Conservation (phyloP, 37 sponge, comb jelly and placozoan genomes). For the Ianthella basta region DNA sequence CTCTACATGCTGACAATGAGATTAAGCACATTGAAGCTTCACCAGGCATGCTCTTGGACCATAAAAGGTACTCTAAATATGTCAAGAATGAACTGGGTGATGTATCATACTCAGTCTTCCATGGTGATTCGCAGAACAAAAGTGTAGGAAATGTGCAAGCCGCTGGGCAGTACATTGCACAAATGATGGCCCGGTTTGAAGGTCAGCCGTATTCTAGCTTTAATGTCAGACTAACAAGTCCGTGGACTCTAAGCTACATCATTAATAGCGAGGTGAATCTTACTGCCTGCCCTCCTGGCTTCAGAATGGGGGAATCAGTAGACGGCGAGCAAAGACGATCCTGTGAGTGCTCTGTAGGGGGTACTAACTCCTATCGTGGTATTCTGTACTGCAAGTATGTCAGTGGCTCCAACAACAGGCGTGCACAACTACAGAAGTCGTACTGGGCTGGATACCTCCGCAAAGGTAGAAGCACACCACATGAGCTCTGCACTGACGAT, state of each 20-base stretch:
- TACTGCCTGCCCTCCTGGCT: neutral
- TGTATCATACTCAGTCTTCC: neutral
- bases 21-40: too few relatives aligned
- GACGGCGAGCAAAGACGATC: too few relatives aligned
- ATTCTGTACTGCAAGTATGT: neutral
- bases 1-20: neutral
- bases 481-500: neutral
- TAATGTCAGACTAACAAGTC: neutral
- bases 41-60: too few relatives aligned
- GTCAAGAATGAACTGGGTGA: neutral
- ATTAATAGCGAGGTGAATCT: neutral
- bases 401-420: neutral
- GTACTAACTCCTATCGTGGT: neutral
- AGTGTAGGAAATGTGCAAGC: neutral
- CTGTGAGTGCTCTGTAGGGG: neutral
- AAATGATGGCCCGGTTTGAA: neutral
- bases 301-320: neutral
- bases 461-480: too few relatives aligned
- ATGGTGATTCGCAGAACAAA: neutral
- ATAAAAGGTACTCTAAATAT: neutral
- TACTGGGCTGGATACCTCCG: constrained; percentile 6
- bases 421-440: neutral
- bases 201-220: neutral
- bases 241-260: neutral
- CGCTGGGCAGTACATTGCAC: neutral